Conservation (phyloP, 2,888 invertebrate species). For the Agrotis exclamationis region DNA sequence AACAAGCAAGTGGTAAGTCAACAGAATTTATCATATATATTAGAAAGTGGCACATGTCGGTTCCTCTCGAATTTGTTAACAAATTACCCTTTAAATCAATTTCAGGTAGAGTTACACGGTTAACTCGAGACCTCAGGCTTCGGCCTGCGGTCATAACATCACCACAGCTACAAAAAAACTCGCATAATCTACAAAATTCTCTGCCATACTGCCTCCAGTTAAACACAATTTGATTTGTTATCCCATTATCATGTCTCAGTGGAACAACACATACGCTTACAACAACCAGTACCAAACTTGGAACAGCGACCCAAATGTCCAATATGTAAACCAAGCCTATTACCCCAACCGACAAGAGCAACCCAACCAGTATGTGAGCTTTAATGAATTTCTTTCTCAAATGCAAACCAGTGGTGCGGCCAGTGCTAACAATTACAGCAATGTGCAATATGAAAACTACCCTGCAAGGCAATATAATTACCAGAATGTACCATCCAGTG, state of each 20-base stretch:
- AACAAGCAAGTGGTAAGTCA: constrained; percentile 78
- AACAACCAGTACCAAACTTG: constrained; percentile 85
- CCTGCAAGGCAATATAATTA: constrained; percentile 79
- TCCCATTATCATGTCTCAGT: constrained; percentile 83
- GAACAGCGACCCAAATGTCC: constrained; percentile 81
- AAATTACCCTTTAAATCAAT: constrained; percentile 66
- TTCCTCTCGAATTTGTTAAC: constrained; percentile 68
- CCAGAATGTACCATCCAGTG: constrained; percentile 78
- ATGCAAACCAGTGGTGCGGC: constrained; percentile 79
- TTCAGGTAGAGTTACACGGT: constrained; percentile 74
- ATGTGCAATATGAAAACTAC: constrained; percentile 81
- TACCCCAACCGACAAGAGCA: constrained; percentile 80
- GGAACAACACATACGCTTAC: constrained; percentile 86
- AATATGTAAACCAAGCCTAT: constrained; percentile 81
- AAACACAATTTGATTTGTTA: constrained; percentile 60
- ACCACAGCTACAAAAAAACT: constrained; percentile 62
- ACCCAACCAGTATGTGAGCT: constrained; percentile 85
- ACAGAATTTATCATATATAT: constrained; percentile 38
- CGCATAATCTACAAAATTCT: constrained; percentile 62
- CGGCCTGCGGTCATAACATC: constrained; percentile 84
- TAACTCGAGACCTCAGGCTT: constrained; percentile 82
- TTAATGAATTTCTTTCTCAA: constrained; percentile 86
- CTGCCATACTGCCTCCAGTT: constrained; percentile 54
- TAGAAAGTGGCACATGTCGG: constrained; percentile 79
- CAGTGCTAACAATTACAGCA: constrained; percentile 74